These are phyloP conservation scores for Molossus alvarezi DNA, from an alignment of 2,797 vertebrate species.

Conservation along the genomic window DNA sequence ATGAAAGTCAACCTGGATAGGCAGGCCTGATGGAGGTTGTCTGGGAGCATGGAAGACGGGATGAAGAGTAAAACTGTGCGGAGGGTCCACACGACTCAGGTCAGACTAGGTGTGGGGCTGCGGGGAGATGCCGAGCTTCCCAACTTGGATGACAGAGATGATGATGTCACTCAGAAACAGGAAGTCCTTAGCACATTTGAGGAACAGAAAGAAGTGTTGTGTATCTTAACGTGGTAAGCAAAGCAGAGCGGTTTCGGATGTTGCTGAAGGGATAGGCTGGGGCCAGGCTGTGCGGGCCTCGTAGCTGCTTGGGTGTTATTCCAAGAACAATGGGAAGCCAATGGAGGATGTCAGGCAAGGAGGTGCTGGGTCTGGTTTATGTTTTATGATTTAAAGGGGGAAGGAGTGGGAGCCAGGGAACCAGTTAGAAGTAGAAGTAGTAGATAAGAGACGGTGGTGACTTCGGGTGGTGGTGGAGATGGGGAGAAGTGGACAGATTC, in stretches of 20 bases:
- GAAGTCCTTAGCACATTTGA: constrained; percentile 30
- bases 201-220: constrained; percentile 61
- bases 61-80: neutral
- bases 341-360: neutral
- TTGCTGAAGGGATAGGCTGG: neutral
- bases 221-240: neutral
- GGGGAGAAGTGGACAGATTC: neutral
- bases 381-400: neutral
- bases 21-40: neutral
- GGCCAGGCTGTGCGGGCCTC: neutral
- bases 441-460: neutral
- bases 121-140: neutral
- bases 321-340: neutral
- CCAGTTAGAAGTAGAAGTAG: neutral
- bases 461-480: neutral
- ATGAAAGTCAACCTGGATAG: neutral
- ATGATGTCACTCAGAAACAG: constrained; percentile 1
- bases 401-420: neutral
- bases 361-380: neutral
- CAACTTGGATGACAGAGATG: neutral
- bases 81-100: neutral
- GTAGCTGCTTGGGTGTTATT: neutral
- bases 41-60: neutral
- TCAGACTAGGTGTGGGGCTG: neutral
- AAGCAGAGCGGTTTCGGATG: neutral